Percentiles rank a stretch among this genome's conserved stretches.
These are phyloP conservation scores for Acanthochromis polyacanthus DNA, from an alignment of 2,113 vertebrate species.

Conservation along the genomic window DNA sequence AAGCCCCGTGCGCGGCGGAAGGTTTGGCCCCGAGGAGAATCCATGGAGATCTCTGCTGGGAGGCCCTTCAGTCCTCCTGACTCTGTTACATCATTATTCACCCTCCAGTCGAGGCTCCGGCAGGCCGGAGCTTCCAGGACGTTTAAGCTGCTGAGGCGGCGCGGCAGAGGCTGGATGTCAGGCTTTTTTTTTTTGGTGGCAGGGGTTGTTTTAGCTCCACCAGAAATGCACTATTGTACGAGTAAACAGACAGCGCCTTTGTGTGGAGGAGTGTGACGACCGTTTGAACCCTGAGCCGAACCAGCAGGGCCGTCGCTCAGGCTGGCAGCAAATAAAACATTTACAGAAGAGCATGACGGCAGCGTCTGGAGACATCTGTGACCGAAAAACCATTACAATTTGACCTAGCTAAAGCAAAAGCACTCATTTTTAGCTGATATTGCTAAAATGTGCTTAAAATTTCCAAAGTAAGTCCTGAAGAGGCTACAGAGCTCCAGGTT, in stretches of 20 bases:
- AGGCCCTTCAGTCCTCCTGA: constrained; percentile 41
- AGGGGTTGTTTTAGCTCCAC: constrained; percentile 6
- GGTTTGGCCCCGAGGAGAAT: constrained; percentile 42
- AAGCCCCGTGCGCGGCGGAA: constrained; percentile 25
- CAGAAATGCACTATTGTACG: constrained; percentile 41
- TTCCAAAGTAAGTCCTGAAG: too few species aligned
- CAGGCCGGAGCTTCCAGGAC: background rate
- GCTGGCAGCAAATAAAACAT: constrained; percentile 24
- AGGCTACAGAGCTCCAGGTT: too few species aligned
- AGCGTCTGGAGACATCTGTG: background rate
- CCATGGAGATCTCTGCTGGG: constrained; percentile 39
- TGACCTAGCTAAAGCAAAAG: too few species aligned
- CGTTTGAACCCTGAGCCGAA: constrained; percentile 54
- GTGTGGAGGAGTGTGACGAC: constrained; percentile 38
- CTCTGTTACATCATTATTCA: constrained; percentile 55
- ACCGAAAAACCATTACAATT: too few species aligned
- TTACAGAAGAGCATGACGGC: background rate
- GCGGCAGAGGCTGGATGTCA: constrained; percentile 26
- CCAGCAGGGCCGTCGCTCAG: constrained; percentile 13
- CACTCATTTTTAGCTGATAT: too few species aligned
- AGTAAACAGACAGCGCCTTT: constrained; percentile 53
- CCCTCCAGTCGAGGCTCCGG: background rate
- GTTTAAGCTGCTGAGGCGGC: constrained; percentile 18
- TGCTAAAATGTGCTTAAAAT: too few species aligned
- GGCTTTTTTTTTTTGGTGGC: background rate